Evolutionary conservation across 2,797 vertebrate species (phyloP), one percentile per base, ranked within the genome.

Genomic region (Denticeps clupeoides): DNA sequence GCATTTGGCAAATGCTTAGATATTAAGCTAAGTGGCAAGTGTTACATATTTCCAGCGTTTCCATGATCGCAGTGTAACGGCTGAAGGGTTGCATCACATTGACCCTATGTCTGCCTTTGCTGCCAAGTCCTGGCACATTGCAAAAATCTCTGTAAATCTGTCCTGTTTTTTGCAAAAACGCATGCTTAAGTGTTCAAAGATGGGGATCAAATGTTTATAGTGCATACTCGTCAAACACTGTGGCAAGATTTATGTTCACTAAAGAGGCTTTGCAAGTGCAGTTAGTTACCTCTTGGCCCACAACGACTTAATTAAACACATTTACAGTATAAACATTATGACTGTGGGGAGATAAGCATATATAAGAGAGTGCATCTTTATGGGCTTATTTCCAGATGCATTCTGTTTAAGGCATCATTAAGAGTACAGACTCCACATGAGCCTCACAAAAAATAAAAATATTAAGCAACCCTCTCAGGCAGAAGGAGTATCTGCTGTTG

Each of bases 1-100:
- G 13, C 33, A 16, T 18, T 24, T 48, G 45, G 45, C 45, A 47
- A 19, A 11, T 13, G 23, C 27, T 22, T 37, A 43, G 44, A 47
- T 22, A 22, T 53, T 19, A 63, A n/a, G 68, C 68, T 21, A 45
- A 9, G 58, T 51, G 38, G 1, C 41, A 3, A 22, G 16, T 53
- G 24, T 5, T 69, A 13, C 11, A 45, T 61, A 59, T 60, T 67
- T 49, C 53, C 43, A 46, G 33, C 37, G 15, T 19, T 16, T n/a
- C n/a, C n/a, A n/a, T n/a, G n/a, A n/a, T n/a, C n/a, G n/a, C n/a
- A n/a, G n/a, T n/a, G n/a, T 19, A 16, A 8, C 15, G 15, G 15
- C 33, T 37, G 16, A 16, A 37, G 16, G 15, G 37, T 37, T 33
- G 15, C 33, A 37, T 33, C 15, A 18, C 7, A 8, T 19, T 57